Conservation (phyloP, 2,113 vertebrate species). For the Stigmatopora argus region DNA sequence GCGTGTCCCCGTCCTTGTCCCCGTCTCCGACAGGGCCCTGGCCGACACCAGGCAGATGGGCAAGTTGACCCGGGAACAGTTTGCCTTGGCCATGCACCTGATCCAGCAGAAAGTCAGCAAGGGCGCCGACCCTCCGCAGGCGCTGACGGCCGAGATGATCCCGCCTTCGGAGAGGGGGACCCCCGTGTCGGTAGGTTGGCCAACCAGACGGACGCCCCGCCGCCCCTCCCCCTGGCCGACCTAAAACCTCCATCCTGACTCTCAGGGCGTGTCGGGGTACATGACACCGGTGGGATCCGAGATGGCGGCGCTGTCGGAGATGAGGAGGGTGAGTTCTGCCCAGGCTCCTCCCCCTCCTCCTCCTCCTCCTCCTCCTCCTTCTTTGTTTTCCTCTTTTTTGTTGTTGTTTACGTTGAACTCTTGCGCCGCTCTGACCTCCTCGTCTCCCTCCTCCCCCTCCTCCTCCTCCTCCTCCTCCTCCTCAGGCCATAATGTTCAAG, state of each 20-base stretch:
- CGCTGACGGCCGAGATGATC: constrained; percentile 87
- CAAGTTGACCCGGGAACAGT: constrained; percentile 91
- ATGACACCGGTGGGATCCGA: constrained; percentile 84
- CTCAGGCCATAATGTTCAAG: constrained; percentile 67
- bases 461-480: constrained; percentile 35
- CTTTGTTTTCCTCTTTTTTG: constrained; percentile 10
- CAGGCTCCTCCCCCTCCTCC: not conserved
- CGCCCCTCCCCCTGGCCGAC: no score
- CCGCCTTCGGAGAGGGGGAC: constrained; percentile 87
- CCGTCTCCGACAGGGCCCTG: constrained; percentile 75
- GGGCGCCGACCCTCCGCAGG: constrained; percentile 88
- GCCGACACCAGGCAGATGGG: constrained; percentile 92
- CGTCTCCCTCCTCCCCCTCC: constrained; percentile 42
- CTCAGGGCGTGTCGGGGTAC: constrained; percentile 82
- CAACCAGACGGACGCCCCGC: no score
- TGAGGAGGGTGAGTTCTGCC: constrained; percentile 80
- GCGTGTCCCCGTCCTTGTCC: not conserved
- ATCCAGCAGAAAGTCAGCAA: constrained; percentile 98
- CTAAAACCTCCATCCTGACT: no score
- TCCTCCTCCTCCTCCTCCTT: not conserved
- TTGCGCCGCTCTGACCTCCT: not conserved
- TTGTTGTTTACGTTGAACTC: no score
- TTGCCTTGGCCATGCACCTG: constrained; percentile 91
- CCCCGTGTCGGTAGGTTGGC: constrained; percentile 75
- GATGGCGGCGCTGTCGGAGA: constrained; percentile 80